Percentiles rank a stretch among this genome's conserved stretches.
Conservation (phyloP, 2,113 vertebrate species). For the Noctilio leporinus region DNA sequence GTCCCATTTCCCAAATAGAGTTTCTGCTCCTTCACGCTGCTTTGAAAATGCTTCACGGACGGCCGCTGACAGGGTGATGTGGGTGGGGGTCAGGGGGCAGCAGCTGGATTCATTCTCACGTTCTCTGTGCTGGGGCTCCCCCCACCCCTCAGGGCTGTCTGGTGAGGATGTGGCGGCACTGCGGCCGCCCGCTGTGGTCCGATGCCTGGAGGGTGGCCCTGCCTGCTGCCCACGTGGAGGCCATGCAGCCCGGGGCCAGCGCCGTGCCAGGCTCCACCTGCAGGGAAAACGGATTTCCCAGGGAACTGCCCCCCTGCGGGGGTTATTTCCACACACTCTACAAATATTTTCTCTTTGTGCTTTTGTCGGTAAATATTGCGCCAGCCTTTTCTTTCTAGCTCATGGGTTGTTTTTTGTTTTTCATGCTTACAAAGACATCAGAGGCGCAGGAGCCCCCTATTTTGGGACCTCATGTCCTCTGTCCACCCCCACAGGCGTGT, state of each 20-base stretch:
- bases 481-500: too few relatives aligned
- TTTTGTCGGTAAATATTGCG: too few relatives aligned
- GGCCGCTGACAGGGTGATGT: accelerated
- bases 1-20: background rate
- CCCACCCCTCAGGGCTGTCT: accelerated
- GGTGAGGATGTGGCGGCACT: background rate
- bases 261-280: too few relatives aligned
- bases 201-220: accelerated
- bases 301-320: too few relatives aligned
- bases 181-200: accelerated
- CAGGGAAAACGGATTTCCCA: too few relatives aligned
- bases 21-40: background rate
- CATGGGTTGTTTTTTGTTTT: too few relatives aligned
- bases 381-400: too few relatives aligned
- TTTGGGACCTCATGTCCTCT: too few relatives aligned
- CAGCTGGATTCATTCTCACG: accelerated
- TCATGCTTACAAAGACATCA: too few relatives aligned
- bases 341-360: too few relatives aligned
- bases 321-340: background rate
- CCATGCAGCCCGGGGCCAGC: accelerated
- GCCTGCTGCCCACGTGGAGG: too few relatives aligned
- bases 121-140: background rate
- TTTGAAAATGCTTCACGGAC: accelerated
- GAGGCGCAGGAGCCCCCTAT: too few relatives aligned
- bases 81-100: accelerated